Conservation (phyloP, 2,797 vertebrate genomes). For the Myripristis murdjan region DNA sequence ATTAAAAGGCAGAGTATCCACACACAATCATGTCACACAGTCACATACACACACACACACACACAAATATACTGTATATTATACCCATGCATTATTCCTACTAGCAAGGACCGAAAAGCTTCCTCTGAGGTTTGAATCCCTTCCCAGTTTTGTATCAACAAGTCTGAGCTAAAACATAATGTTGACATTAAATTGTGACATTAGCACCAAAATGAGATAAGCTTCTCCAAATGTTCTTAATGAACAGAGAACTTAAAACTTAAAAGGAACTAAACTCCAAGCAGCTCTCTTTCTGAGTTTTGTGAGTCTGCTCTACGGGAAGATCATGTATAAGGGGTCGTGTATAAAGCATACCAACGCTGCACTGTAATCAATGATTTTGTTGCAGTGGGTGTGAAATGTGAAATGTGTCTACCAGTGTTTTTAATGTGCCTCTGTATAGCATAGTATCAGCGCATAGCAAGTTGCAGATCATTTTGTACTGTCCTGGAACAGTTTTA, state of each 20-base stretch:
- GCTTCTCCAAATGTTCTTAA: too few species aligned
- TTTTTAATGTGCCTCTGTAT: not conserved
- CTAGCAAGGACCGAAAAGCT: not conserved
- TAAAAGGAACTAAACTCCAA: too few species aligned
- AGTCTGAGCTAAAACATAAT: not conserved
- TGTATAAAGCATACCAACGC: not conserved
- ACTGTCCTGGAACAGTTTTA: too few species aligned
- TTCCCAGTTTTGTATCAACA: slow-evolving; percentile 5
- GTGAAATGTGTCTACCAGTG: not conserved
- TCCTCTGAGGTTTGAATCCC: slow-evolving; percentile 9
- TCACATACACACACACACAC: too few species aligned
- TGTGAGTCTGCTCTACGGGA: too few species aligned
- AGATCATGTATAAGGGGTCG: not conserved
- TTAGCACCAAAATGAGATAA: too few species aligned
- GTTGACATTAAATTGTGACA: too few species aligned
- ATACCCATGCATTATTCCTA: not conserved
- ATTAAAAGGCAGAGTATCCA: not conserved
- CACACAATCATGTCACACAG: too few species aligned
- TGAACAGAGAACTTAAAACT: too few species aligned
- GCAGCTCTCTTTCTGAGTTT: not conserved
- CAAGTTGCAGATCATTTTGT: not conserved
- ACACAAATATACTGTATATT: not conserved
- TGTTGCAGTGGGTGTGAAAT: not conserved
- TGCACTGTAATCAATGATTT: not conserved
- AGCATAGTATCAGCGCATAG: not conserved